Evolutionary conservation across 2,888 invertebrate genomes (phyloP).

Genomic region (Drosophila pseudotalamancana): DNA sequence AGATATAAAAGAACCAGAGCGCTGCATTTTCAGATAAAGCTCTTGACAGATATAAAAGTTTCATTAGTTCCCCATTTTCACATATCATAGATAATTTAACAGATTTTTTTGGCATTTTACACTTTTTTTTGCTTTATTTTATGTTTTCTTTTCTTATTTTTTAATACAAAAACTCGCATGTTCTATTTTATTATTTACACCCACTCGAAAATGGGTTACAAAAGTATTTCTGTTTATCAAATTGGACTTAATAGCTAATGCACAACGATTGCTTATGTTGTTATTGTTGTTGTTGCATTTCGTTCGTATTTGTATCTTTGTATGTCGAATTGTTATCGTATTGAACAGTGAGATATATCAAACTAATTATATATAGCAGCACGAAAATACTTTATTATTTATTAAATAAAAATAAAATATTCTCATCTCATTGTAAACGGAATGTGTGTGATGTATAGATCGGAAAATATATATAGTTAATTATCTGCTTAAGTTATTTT

Average conservation of each 20-base stretch:
- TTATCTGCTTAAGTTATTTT: constrained; percentile 44
- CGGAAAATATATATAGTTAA: constrained; percentile 20
- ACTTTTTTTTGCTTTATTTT: constrained; percentile 53
- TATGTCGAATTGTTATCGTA: constrained; percentile 29
- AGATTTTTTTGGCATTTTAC: constrained; percentile 35
- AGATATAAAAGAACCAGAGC: not conserved
- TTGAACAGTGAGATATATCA: constrained; percentile 24
- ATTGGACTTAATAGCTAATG: constrained; percentile 60
- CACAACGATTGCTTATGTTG: constrained; percentile 28
- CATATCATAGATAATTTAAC: not conserved
- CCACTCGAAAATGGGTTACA: constrained; percentile 56
- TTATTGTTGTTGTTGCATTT: constrained; percentile 20
- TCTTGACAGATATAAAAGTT: too few relatives aligned
- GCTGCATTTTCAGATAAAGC: too few relatives aligned
- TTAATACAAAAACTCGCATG: constrained; percentile 68
- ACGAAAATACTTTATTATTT: constrained; percentile 78
- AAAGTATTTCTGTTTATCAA: constrained; percentile 29
- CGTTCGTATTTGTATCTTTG: constrained; percentile 33
- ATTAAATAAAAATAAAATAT: constrained; percentile 82
- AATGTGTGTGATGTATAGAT: constrained; percentile 43
- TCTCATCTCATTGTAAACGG: constrained; percentile 42
- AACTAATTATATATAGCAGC: constrained; percentile 36
- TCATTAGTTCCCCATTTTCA: too few relatives aligned
- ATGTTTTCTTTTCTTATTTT: constrained; percentile 32
- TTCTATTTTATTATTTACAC: constrained; percentile 63